These are phyloP conservation scores for Hoplodrina blanda DNA, from an alignment of 2,888 invertebrate genomes.

Conservation along the genomic window DNA sequence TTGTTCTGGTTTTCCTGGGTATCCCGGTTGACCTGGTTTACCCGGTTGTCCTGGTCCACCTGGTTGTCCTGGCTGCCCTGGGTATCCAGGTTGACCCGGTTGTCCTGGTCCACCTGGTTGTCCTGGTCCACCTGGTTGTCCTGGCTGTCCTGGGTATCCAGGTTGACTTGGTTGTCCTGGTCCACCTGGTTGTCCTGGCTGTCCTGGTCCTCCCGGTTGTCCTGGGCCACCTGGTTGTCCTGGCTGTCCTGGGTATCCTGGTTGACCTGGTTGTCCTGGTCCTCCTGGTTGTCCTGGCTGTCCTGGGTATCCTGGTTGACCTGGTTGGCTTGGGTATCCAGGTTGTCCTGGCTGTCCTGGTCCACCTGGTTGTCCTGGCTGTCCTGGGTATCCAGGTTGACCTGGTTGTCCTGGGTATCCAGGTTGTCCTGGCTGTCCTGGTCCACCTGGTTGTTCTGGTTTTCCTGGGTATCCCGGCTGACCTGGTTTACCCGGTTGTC, in stretches of 20 bases:
- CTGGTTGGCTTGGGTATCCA: constrained; percentile 53
- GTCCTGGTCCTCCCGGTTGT: too few relatives aligned
- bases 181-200: constrained; percentile 51
- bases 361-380: constrained; percentile 51
- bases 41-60: constrained; percentile 6
- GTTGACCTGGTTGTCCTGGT: too few relatives aligned
- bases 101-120: constrained; percentile 64
- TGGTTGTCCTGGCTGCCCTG: constrained; percentile 60
- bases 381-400: constrained; percentile 59
- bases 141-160: constrained; percentile 58
- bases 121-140: constrained; percentile 36
- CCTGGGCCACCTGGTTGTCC: constrained; percentile 60
- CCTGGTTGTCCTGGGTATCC: constrained; percentile 65
- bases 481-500: neutral
- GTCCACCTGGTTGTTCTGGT: constrained; percentile 60
- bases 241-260: constrained; percentile 70
- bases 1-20: constrained; percentile 28
- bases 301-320: constrained; percentile 56
- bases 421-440: constrained; percentile 52
- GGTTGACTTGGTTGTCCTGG: constrained; percentile 61
- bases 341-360: constrained; percentile 62
- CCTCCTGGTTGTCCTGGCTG: constrained; percentile 61
- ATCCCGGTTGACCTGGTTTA: constrained; percentile 38
- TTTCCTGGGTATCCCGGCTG: constrained; percentile 58
- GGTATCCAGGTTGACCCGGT: constrained; percentile 31